phyloP scores from a whole-genome alignment of 2,888 invertebrate genomes.

The Heteromyza rotundicornis region DNA sequence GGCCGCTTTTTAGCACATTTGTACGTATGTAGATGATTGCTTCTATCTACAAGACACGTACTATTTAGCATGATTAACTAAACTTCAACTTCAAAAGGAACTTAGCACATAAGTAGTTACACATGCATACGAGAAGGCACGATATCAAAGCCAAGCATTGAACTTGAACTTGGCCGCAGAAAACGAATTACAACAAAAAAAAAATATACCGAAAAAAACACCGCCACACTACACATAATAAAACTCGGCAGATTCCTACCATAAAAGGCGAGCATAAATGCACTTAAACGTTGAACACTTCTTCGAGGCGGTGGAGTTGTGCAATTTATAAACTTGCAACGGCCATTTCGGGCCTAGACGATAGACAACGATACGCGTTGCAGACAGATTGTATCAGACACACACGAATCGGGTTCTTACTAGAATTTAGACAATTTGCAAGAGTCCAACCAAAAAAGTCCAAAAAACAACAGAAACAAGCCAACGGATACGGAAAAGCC shows the following conservation, averaged over 20 bases:
- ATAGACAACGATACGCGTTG: too few species aligned
- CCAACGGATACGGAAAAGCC: not conserved
- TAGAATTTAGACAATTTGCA: too few species aligned
- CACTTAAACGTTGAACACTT: not conserved
- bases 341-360: too few species aligned
- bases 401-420: too few species aligned
- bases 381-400: too few species aligned
- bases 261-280: constrained; percentile 11
- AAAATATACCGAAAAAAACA: not conserved
- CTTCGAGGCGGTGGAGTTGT: not conserved
- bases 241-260: constrained; percentile 14
- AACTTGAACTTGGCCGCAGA: constrained; percentile 38
- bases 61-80: constrained; percentile 1
- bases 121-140: too few species aligned
- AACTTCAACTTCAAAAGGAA: not conserved
- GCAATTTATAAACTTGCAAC: not conserved
- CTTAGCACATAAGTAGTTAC: too few species aligned
- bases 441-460: not conserved
- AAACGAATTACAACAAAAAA: constrained; percentile 13
- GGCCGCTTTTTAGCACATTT: too few species aligned
- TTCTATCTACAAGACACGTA: too few species aligned
- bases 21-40: too few species aligned
- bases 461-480: not conserved
- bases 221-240: not conserved
- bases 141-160: constrained; percentile 29